phyloP scores from a whole-genome alignment of 2,113 vertebrate species.

The Rhombomys opimus region DNA sequence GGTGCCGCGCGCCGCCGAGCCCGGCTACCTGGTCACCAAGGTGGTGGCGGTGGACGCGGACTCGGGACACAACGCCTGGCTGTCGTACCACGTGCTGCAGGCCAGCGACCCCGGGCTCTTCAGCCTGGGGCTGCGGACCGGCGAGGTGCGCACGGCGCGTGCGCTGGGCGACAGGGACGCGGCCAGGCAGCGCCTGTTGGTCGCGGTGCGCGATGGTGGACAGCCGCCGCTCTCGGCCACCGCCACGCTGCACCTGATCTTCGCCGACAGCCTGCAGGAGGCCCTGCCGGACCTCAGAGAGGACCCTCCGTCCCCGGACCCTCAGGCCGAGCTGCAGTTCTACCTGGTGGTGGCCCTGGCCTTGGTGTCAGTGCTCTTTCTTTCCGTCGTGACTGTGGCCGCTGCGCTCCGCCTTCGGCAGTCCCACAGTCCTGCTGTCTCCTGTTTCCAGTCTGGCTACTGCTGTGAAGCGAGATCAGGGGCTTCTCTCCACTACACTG shows the following conservation, averaged over 20 bases:
- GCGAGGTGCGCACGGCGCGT: conserved; percentile 66
- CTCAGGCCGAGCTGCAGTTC: conserved; percentile 75
- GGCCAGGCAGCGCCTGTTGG: conserved; percentile 54
- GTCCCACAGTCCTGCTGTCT: conserved; percentile 48
- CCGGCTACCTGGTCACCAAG: conserved; percentile 73
- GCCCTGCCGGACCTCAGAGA: conserved; percentile 67
- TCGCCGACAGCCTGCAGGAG: conserved; percentile 83
- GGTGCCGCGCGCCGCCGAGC: conserved; percentile 42
- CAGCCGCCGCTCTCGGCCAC: conserved; percentile 82
- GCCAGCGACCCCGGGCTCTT: conserved; percentile 63
- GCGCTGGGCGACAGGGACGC: conserved; percentile 63
- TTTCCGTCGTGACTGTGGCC: conserved; percentile 71
- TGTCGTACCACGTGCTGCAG: conserved; percentile 49
- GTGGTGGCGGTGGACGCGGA: conserved; percentile 78
- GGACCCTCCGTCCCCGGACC: accelerated
- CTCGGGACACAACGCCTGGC: conserved; percentile 52
- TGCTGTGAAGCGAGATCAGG: conserved; percentile 53
- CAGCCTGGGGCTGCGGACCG: conserved; percentile 52
- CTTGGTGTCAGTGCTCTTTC: conserved; percentile 74
- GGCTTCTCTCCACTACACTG: conserved; percentile 62
- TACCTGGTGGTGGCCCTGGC: conserved; percentile 79
- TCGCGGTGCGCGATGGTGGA: conserved; percentile 72
- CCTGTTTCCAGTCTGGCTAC: conserved; percentile 61
- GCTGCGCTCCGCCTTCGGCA: conserved; percentile 55
- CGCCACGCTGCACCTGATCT: conserved; percentile 78